A percentile compares a stretch with the other conserved stretches of the same genome.
Conservation (phyloP, 2,113 vertebrate species). For the Halichoerus grypus region DNA sequence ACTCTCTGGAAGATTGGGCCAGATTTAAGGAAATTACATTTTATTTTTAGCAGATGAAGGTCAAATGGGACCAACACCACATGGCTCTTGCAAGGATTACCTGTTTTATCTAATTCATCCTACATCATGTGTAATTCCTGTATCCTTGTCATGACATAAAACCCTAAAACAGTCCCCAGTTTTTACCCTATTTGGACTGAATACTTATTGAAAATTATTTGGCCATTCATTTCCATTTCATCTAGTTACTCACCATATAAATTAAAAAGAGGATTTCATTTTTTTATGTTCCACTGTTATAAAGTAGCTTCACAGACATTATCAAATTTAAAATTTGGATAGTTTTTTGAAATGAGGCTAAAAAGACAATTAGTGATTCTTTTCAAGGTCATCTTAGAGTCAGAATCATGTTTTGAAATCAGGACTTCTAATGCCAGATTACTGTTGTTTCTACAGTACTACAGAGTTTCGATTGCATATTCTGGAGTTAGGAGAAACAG, state of each 20-base stretch:
- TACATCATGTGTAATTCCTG: not conserved
- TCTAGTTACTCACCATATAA: not conserved
- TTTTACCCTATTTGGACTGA: not conserved
- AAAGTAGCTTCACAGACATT: not conserved
- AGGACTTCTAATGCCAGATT: not conserved
- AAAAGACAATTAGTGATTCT: not conserved
- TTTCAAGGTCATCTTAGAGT: not conserved
- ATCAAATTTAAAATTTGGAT: not conserved
- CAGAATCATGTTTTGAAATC: not conserved
- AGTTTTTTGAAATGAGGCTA: not conserved
- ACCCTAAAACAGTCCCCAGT: not conserved
- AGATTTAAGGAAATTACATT: constrained; percentile 77
- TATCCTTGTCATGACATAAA: not conserved
- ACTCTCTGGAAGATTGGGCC: constrained; percentile 55
- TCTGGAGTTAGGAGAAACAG: not conserved
- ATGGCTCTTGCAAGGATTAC: not conserved
- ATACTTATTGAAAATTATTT: not conserved
- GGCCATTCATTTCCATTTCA: not conserved
- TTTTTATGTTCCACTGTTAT: not conserved
- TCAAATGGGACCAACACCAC: constrained; percentile 21
- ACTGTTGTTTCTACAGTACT: not conserved
- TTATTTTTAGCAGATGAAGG: constrained; percentile 64
- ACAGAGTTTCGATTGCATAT: not conserved
- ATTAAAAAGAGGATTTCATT: not conserved
- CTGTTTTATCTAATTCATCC: constrained; percentile 37